A percentile compares a stretch with the other conserved stretches of the same genome.
Conservation (phyloP, 2,113 vertebrate genomes). For the Limnothrissa miodon region DNA sequence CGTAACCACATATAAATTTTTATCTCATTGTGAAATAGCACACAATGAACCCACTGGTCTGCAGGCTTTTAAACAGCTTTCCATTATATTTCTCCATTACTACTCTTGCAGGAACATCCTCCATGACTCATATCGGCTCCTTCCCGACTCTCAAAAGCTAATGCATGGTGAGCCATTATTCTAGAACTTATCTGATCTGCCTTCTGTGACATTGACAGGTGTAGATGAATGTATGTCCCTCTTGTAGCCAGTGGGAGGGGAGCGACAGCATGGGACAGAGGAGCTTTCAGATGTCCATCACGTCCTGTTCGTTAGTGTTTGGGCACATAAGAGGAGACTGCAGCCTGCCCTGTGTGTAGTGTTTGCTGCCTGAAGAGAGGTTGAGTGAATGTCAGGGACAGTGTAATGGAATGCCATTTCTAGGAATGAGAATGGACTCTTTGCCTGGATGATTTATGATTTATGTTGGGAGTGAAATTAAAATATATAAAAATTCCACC, state of each 20-base stretch:
- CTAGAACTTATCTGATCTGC: background rate
- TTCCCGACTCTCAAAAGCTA: background rate
- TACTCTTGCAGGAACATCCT: background rate
- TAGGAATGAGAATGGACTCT: background rate
- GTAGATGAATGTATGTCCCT: background rate
- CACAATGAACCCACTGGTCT: background rate
- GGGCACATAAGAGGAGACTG: background rate
- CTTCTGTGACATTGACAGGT: background rate
- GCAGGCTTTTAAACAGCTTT: background rate
- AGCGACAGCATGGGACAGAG: background rate
- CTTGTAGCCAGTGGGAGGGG: background rate
- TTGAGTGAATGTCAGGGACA: background rate
- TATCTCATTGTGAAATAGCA: background rate
- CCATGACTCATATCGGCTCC: background rate
- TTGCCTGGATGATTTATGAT: background rate
- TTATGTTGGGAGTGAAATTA: background rate
- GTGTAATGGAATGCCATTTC: too few species aligned
- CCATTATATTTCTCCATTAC: background rate
- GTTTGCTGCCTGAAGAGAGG: background rate
- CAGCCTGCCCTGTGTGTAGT: background rate
- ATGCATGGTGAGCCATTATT: constrained; percentile 4
- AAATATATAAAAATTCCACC: background rate
- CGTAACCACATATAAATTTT: background rate
- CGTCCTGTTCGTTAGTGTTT: background rate
- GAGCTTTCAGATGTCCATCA: background rate